Percentiles rank a stretch among this genome's conserved stretches.
phyloP scores from a whole-genome alignment of 2,888 invertebrate species.

The Theodoxus fluviatilis region DNA sequence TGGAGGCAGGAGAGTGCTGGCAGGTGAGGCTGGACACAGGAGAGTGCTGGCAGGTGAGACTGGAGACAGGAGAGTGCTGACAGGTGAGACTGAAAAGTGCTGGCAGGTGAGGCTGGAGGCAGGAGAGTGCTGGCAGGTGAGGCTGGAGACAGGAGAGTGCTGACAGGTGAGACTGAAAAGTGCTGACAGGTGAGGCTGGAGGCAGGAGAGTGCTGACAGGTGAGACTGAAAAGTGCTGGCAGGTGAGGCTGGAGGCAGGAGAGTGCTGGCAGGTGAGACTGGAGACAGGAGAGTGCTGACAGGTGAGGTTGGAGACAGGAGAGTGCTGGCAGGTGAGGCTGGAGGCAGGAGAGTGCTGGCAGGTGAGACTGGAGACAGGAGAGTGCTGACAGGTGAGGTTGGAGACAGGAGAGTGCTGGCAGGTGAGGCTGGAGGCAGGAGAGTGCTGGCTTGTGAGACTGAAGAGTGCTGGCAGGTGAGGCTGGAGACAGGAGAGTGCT shows the following conservation, averaged over 20 bases:
- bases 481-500: background rate
- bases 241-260: conserved; percentile 78
- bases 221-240: conserved; percentile 33
- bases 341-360: conserved; percentile 77
- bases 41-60: too few species aligned
- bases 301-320: conserved; percentile 47
- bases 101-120: too few species aligned
- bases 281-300: conserved; percentile 77
- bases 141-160: conserved; percentile 75
- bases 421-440: conserved; percentile 47
- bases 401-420: conserved; percentile 77
- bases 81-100: conserved; percentile 58
- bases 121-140: conserved; percentile 74
- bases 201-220: conserved; percentile 76
- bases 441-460: conserved; percentile 74
- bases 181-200: too few species aligned
- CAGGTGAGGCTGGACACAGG: conserved; percentile 57
- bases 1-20: conserved; percentile 77
- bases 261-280: conserved; percentile 71
- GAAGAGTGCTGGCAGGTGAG: conserved; percentile 73
- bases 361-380: conserved; percentile 47
- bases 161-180: conserved; percentile 66
- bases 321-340: too few species aligned
- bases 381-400: too few species aligned
- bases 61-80: conserved; percentile 77